Evolutionary conservation across 92 coral and sea anemone species (phyloP).

Genomic region (Desmophyllum pertusum): DNA sequence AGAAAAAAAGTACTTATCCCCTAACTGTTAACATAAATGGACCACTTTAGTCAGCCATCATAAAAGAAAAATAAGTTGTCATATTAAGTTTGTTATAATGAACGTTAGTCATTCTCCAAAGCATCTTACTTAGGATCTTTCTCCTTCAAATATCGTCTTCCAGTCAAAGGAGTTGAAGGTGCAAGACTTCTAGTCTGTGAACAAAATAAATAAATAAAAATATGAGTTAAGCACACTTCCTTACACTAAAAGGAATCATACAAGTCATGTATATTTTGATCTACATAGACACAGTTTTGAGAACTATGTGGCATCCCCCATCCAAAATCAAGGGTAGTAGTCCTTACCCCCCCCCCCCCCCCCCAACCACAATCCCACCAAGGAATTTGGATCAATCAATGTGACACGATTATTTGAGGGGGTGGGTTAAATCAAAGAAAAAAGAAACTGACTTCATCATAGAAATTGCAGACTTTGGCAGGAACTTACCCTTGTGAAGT

Average conservation of each 20-base stretch:
- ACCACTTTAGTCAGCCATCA: too few species aligned
- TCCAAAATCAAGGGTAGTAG: too few species aligned
- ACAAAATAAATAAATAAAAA: background rate
- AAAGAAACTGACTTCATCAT: background rate
- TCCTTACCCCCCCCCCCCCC: too few species aligned
- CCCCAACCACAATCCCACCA: too few species aligned
- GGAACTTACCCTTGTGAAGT: conserved; percentile 74
- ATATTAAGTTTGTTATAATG: background rate
- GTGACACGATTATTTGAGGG: too few species aligned
- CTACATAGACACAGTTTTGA: too few species aligned
- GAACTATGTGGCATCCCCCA: too few species aligned
- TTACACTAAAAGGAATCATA: too few species aligned
- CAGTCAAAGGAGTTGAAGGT: conserved; percentile 95
- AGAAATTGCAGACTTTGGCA: background rate
- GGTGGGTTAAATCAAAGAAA: background rate
- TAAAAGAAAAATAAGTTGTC: background rate
- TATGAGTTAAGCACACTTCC: background rate
- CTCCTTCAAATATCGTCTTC: conserved; percentile 90
- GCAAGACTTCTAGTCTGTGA: conserved; percentile 89
- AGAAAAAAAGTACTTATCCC: too few species aligned
- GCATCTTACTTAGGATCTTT: conserved; percentile 91
- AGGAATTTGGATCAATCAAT: too few species aligned
- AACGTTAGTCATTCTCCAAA: background rate
- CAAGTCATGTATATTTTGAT: background rate
- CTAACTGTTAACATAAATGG: too few species aligned